Conservation (phyloP, 2,888 invertebrate species). For the Pandemis heparana region DNA sequence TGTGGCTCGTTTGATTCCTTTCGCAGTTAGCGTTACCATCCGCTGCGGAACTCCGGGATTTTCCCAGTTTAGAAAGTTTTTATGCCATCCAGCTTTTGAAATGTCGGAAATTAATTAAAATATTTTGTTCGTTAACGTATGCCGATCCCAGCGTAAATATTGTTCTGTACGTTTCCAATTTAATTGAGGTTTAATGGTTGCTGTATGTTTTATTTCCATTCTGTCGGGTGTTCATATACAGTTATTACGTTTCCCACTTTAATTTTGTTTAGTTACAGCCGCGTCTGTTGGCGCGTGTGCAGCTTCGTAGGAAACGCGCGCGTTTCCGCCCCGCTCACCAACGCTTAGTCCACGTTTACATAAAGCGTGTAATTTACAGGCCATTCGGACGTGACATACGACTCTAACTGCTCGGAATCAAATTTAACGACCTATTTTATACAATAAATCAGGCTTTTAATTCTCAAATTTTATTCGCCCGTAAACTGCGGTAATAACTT, state of each 20-base stretch:
- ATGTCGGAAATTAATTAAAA: neutral
- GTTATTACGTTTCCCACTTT: conserved; percentile 20
- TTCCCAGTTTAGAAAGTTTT: neutral
- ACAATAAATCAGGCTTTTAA: conserved; percentile 39
- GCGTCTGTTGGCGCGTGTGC: conserved; percentile 8
- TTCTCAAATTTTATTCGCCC: conserved; percentile 50
- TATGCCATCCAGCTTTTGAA: neutral
- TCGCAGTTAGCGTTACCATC: conserved; percentile 20
- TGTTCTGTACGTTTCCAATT: neutral
- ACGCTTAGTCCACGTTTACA: conserved; percentile 21
- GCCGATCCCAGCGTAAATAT: neutral
- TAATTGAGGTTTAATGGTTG: neutral
- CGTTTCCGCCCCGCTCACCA: conserved; percentile 17
- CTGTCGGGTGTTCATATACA: conserved; percentile 17
- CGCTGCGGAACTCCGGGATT: neutral
- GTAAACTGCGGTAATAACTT: conserved; percentile 59
- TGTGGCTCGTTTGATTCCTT: conserved; percentile 49
- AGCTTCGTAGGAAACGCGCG: neutral
- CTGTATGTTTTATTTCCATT: conserved; percentile 10
- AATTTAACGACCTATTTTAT: conserved; percentile 29
- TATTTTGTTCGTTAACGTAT: neutral
- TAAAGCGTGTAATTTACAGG: conserved; percentile 39
- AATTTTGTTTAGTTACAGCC: conserved; percentile 21
- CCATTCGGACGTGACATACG: conserved; percentile 37
- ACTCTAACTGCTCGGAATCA: conserved; percentile 22